These are phyloP conservation scores for Diglossa cyanea DNA, from an alignment of 2,797 vertebrate genomes.

Conservation along the genomic window DNA sequence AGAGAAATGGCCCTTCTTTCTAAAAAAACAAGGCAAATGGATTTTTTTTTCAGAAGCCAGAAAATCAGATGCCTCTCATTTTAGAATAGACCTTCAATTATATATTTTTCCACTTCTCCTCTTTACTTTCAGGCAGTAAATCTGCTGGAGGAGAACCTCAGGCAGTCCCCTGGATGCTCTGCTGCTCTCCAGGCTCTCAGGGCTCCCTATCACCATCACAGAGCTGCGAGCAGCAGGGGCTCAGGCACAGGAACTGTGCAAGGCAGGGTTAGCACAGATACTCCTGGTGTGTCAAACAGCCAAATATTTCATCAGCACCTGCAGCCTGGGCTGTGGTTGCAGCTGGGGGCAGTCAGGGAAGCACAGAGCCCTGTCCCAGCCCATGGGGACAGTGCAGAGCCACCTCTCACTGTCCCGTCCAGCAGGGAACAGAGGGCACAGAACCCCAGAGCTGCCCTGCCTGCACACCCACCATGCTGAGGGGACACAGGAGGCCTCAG, in stretches of 20 bases:
- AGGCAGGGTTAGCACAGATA: not conserved
- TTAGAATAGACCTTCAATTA: not conserved
- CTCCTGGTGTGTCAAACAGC: not conserved
- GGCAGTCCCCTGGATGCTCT: not conserved
- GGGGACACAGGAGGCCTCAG: not conserved
- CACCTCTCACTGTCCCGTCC: not conserved
- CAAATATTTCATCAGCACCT: not conserved
- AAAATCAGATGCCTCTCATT: not conserved
- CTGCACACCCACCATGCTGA: fast-evolving
- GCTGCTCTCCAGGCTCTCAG: not conserved
- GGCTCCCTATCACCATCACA: not conserved
- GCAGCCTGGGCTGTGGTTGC: not conserved
- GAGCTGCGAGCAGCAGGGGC: not conserved
- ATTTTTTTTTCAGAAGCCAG: not conserved
- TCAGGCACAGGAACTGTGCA: not conserved
- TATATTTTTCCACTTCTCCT: not conserved
- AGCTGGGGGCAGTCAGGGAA: not conserved
- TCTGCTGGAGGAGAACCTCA: not conserved
- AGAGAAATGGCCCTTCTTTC: not conserved
- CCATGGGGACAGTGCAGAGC: too few species aligned
- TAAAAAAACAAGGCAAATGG: not conserved
- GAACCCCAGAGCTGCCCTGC: too few species aligned
- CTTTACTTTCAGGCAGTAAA: not conserved
- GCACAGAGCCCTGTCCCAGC: fast-evolving
- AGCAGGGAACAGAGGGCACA: not conserved